Base-by-base conservation (phyloP, 1,140 invertebrate species). In the Hyles vespertilio region DNA sequence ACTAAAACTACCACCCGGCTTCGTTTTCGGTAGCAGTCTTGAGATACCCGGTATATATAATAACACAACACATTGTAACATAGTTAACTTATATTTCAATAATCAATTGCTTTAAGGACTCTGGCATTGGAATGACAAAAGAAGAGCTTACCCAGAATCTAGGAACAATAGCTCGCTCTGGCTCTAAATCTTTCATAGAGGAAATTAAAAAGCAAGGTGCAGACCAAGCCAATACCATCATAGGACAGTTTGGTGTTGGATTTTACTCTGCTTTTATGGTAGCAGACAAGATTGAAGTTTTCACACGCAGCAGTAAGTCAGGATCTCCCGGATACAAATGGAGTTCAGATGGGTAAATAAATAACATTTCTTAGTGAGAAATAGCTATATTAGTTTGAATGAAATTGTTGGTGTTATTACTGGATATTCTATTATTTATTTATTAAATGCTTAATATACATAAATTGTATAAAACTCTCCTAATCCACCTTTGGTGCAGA, bases 231-330 rank as follows among this genome's bases (percentile, higher is more conserved):
- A 93, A 91, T n/a, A 93, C 94, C 59, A 98, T 99, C 57, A 99
- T 99, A 87, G 98, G 98, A 4, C 97, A 99, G 81, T 99, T 99
- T 92, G 98, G 98, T 63, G 98, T 99, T 10, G 98, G 98, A 7
- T 99, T 99, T 84, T 99, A 99, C 79, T 98, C 98, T 47, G 93
- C 95, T 1, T 99, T 99, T 83, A 99, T 99, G 95, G 98, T 99
- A 1, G 96, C 97, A 55, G 94, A 98, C 70, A 95, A 95, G 83
- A 96, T 99, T 10, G 96, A 98, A 79, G 97, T 99, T 0, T 98
- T 91, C 75, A 97, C 97, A 5, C 90, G 89, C 50, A 93, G 92
- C 58, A 92, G 92, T 3, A 91, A 92, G 58, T 73, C 85, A 1
- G 90, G 91, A n/a, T 91, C 93, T 1, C 87, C 91, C 10, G 96